Evolutionary conservation across 2,797 vertebrate species (phyloP).

Genomic region (Alauda arvensis): DNA sequence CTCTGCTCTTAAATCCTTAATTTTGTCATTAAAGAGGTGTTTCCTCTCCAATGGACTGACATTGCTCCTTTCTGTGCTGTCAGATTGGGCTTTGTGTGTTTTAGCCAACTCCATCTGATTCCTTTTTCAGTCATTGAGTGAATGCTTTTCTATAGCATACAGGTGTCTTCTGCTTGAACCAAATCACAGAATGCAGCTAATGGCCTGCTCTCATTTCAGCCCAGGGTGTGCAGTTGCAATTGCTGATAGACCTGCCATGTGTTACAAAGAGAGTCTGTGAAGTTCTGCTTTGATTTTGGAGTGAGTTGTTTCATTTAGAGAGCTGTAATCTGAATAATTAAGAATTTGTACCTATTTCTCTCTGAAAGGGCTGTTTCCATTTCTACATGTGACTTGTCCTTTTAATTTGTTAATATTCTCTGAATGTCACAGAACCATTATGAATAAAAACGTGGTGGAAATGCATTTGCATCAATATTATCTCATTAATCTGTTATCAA

Average conservation of each 20-base stretch:
- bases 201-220: slow-evolving; percentile 10
- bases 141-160: slow-evolving; percentile 25
- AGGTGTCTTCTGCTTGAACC: slow-evolving; percentile 31
- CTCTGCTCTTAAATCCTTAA: slow-evolving; percentile 19
- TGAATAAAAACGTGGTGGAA: background rate
- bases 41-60: slow-evolving; percentile 40
- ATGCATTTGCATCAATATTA: background rate
- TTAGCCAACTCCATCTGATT: slow-evolving; percentile 44
- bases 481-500: background rate
- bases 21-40: slow-evolving; percentile 50
- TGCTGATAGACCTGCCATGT: background rate
- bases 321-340: background rate
- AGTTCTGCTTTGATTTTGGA: background rate
- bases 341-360: background rate
- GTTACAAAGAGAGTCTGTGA: background rate
- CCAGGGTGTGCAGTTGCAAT: background rate
- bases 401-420: background rate
- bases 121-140: slow-evolving; percentile 37
- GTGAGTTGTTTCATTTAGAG: background rate
- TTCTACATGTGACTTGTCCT: background rate
- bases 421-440: background rate
- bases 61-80: slow-evolving; percentile 38
- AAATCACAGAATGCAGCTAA: slow-evolving; percentile 23
- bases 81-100: slow-evolving; percentile 26
- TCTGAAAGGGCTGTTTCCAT: background rate